Evolutionary conservation across 35 echinoderm and acorn worm genomes (phyloP).

Genomic region (Stichopus chloronotus): DNA sequence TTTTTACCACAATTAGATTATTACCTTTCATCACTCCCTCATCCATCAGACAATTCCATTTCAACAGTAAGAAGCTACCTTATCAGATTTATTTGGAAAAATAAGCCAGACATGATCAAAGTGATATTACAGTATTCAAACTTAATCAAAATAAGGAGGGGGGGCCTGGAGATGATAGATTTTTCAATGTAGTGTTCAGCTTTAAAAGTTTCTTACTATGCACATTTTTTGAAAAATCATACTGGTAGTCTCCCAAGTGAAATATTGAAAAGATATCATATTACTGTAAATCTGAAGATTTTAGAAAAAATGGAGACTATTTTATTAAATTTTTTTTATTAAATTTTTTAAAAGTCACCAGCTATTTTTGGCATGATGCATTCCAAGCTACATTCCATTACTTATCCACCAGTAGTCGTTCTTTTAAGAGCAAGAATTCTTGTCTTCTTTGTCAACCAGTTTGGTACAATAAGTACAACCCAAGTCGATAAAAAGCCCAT

Average conservation of each 20-base stretch:
- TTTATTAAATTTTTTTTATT: not conserved
- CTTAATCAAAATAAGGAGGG: not conserved
- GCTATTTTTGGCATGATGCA: not conserved
- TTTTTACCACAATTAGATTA: not conserved
- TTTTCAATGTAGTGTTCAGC: not conserved
- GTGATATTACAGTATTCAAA: not conserved
- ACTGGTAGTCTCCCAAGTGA: not conserved
- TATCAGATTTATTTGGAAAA: not conserved
- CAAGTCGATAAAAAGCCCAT: not conserved
- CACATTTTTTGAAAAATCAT: not conserved
- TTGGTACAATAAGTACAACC: not conserved
- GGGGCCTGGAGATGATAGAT: not conserved
- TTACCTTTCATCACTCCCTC: not conserved
- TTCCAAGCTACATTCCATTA: not conserved
- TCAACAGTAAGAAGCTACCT: not conserved
- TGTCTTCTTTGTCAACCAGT: not conserved
- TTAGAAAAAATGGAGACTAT: not conserved
- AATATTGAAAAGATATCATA: not conserved
- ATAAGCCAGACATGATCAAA: not conserved
- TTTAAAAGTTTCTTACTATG: not conserved
- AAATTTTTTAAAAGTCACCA: not conserved
- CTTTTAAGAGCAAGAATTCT: not conserved
- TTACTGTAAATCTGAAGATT: not conserved
- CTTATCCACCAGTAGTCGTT: not conserved
- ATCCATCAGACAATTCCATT: not conserved